These are phyloP conservation scores for Melospiza melodia DNA, from an alignment of 2,113 vertebrate species.

Conservation along the genomic window DNA sequence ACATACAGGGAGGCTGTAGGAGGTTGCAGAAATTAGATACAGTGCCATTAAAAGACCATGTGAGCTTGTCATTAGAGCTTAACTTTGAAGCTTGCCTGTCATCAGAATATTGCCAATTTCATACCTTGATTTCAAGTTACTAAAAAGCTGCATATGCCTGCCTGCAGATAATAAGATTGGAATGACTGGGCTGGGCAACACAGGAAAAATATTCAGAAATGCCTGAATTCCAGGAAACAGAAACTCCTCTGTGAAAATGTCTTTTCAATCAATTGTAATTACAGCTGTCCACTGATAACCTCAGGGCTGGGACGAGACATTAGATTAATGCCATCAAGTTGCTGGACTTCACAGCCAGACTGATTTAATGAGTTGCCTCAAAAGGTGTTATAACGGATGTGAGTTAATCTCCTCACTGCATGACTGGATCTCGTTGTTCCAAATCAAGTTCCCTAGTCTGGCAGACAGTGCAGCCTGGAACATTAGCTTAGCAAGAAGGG, in stretches of 20 bases:
- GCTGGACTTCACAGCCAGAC: background rate
- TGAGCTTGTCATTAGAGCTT: background rate
- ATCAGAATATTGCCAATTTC: background rate
- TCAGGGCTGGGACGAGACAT: background rate
- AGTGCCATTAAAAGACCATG: background rate
- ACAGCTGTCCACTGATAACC: background rate
- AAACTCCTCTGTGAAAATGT: background rate
- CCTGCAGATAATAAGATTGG: background rate
- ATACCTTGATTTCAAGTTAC: background rate
- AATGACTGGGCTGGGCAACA: background rate
- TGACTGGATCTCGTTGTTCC: background rate
- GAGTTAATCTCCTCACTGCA: background rate
- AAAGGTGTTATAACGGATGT: background rate
- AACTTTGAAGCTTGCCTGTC: background rate
- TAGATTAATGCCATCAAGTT: background rate
- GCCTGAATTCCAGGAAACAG: background rate
- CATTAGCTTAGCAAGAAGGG: background rate
- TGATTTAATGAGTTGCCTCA: background rate
- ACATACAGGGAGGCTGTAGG: background rate
- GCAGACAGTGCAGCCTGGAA: background rate
- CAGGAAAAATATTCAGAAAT: background rate
- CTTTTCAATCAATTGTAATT: background rate
- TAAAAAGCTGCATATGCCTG: background rate
- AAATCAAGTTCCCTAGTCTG: background rate
- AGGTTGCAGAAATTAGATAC: background rate